phyloP scores from a whole-genome alignment of 1,140 invertebrate genomes.

The Drosophila asahinai region DNA sequence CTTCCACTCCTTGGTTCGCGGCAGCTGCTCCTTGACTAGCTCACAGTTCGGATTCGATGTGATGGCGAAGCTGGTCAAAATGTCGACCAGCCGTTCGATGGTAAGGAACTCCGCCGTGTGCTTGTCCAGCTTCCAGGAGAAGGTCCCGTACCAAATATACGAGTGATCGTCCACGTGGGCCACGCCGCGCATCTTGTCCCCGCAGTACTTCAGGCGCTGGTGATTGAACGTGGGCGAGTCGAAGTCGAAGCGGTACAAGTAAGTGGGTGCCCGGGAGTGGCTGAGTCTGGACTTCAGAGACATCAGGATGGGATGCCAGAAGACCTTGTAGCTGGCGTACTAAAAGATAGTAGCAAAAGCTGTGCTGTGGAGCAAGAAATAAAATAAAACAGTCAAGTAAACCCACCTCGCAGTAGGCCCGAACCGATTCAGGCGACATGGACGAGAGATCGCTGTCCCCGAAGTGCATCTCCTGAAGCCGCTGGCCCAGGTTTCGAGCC shows the following conservation, averaged over 20 bases:
- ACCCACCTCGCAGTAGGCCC: constrained; percentile 69
- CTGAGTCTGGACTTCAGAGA: constrained; percentile 47
- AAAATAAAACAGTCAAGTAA: not conserved
- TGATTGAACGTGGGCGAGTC: constrained; percentile 78
- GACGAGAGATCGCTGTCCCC: constrained; percentile 36
- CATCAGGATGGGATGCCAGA: constrained; percentile 84
- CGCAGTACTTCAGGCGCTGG: constrained; percentile 73
- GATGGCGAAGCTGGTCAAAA: constrained; percentile 84
- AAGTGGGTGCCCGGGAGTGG: constrained; percentile 72
- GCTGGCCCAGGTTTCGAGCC: constrained; percentile 48
- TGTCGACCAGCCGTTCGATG: constrained; percentile 85
- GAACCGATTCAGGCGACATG: constrained; percentile 42
- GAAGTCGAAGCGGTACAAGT: constrained; percentile 85
- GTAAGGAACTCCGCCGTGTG: constrained; percentile 74
- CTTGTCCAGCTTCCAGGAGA: constrained; percentile 84
- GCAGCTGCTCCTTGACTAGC: constrained; percentile 31
- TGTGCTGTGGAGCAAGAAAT: too few species aligned
- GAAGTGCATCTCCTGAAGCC: constrained; percentile 62
- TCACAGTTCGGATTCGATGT: constrained; percentile 79
- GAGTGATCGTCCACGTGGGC: constrained; percentile 88
- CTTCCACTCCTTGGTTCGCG: constrained; percentile 51
- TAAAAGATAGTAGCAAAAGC: constrained; percentile 13
- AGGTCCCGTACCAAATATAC: constrained; percentile 87
- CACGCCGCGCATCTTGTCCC: constrained; percentile 84
- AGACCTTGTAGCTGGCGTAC: constrained; percentile 83